phyloP scores from a whole-genome alignment of 2,113 vertebrate genomes.

The Chaetops frenatus region DNA sequence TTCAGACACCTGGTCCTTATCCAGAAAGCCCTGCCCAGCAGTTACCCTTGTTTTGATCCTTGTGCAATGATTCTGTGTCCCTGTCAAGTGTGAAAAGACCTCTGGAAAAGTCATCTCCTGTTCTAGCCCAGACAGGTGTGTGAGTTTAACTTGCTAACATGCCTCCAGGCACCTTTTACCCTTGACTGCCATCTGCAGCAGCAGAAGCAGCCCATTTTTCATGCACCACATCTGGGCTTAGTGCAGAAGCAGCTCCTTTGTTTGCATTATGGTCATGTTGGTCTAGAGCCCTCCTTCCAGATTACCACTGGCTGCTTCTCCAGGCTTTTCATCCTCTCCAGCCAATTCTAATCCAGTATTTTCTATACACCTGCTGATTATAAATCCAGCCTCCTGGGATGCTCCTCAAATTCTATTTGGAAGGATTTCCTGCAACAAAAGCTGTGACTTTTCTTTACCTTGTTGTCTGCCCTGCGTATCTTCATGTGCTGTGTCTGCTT shows the following conservation, averaged over 20 bases:
- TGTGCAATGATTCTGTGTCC: not conserved
- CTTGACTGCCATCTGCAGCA: not conserved
- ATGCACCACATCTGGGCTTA: fast-evolving
- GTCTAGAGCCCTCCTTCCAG: not conserved
- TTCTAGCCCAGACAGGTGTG: not conserved
- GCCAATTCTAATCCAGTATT: not conserved
- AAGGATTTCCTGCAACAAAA: not conserved
- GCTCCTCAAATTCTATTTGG: not conserved
- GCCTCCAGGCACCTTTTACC: not conserved
- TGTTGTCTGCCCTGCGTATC: not conserved
- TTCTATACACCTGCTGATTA: not conserved
- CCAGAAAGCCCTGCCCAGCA: not conserved
- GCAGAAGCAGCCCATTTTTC: not conserved
- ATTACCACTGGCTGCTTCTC: not conserved
- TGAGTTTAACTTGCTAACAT: not conserved
- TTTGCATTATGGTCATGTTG: not conserved
- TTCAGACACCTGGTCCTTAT: not conserved
- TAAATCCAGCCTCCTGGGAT: not conserved
- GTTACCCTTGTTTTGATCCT: not conserved
- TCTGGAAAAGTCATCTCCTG: not conserved
- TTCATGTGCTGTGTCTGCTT: fast-evolving
- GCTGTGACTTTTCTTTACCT: not conserved
- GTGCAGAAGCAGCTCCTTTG: not conserved
- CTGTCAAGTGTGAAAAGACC: not conserved
- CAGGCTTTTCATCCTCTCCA: not conserved